These are phyloP conservation scores for Penaeus chinensis DNA, from an alignment of 1,140 invertebrate genomes.

Conservation along the genomic window DNA sequence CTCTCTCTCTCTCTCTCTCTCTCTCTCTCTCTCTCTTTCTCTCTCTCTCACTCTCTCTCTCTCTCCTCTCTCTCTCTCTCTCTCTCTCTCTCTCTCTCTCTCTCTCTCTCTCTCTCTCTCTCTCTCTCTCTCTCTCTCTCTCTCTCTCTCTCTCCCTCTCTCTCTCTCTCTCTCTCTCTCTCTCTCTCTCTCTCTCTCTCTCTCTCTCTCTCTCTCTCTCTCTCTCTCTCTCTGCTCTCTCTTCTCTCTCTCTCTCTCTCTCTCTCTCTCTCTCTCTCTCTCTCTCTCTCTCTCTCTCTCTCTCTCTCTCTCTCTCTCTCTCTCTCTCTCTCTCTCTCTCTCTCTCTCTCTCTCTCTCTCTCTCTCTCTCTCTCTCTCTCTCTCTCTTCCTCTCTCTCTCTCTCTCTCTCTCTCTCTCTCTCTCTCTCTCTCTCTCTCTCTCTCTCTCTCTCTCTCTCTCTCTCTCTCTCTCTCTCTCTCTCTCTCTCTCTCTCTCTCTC, in stretches of 20 bases:
- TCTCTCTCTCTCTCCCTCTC: neutral
- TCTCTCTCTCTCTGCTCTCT: neutral
- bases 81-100: neutral
- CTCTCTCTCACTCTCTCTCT: slow-evolving; percentile 8
- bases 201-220: neutral
- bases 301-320: slow-evolving; percentile 3
- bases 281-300: neutral
- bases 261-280: neutral
- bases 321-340: neutral
- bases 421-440: slow-evolving; percentile 21
- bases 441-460: neutral
- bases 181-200: too few relatives aligned
- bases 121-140: slow-evolving; percentile 3
- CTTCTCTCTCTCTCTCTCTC: neutral
- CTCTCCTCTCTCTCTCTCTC: neutral
- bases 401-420: neutral
- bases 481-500: neutral
- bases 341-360: too few relatives aligned
- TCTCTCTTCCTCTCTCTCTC: neutral
- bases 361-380: neutral
- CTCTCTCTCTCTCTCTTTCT: too few relatives aligned
- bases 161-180: neutral
- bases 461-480: neutral
- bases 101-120: neutral
- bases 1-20: neutral